phyloP scores from a whole-genome alignment of 1,140 invertebrate genomes.

The Drosophila lacertosa region DNA sequence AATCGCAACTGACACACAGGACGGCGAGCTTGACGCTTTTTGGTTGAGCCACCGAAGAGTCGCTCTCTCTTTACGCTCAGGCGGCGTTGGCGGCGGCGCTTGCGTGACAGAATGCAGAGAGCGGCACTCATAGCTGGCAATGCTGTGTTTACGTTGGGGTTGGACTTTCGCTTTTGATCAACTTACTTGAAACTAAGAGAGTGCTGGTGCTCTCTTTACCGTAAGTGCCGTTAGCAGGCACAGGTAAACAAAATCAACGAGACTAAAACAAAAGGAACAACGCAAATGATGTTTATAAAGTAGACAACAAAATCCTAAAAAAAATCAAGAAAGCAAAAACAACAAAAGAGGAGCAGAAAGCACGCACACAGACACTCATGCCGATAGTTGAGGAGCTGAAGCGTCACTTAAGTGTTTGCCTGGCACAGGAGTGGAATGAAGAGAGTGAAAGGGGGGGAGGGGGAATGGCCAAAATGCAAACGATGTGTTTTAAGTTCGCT shows the following conservation, averaged over 20 bases:
- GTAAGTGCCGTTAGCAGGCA: constrained; percentile 50
- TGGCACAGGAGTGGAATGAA: constrained; percentile 19
- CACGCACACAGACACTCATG: constrained; percentile 51
- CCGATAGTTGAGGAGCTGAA: constrained; percentile 78
- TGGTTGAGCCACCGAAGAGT: too few relatives aligned
- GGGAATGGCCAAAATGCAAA: constrained; percentile 62
- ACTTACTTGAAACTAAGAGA: constrained; percentile 18
- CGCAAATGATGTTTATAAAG: constrained; percentile 80
- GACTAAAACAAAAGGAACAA: constrained; percentile 75
- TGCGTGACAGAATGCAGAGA: constrained; percentile 17
- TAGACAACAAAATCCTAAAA: constrained; percentile 70
- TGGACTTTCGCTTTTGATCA: constrained; percentile 45
- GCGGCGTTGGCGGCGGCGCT: constrained; percentile 1
- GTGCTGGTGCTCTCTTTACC: background rate
- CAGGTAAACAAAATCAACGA: constrained; percentile 80
- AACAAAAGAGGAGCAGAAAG: constrained; percentile 53
- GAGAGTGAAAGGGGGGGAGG: background rate
- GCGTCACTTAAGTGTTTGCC: constrained; percentile 75
- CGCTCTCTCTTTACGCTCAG: constrained; percentile 9
- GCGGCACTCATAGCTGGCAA: constrained; percentile 23
- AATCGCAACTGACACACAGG: constrained; percentile 66
- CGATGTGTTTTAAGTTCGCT: constrained; percentile 82
- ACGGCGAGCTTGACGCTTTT: constrained; percentile 4
- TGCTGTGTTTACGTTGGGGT: constrained; percentile 20
- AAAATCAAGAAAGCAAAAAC: constrained; percentile 31